These are phyloP conservation scores for Drosophila neonasuta DNA, from an alignment of 2,888 invertebrate genomes.

Conservation along the genomic window DNA sequence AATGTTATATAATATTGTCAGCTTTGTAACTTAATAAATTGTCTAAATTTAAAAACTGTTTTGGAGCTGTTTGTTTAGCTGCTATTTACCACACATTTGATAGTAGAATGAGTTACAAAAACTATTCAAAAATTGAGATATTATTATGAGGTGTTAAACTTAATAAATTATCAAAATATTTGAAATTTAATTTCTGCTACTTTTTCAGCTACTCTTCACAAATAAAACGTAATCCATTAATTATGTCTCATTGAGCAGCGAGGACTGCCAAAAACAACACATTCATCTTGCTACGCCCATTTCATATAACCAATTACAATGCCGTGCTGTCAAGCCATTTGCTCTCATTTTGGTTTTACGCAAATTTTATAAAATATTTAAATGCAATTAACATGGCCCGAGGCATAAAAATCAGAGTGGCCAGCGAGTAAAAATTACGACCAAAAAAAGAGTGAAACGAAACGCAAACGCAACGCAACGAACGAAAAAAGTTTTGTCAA, in stretches of 20 bases:
- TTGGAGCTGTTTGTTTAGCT: too few relatives aligned
- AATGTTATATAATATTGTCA: too few relatives aligned
- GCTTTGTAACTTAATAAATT: too few relatives aligned
- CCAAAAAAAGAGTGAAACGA: too few relatives aligned
- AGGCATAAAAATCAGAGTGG: constrained; percentile 46
- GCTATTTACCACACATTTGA: too few relatives aligned
- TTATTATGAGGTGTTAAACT: too few relatives aligned
- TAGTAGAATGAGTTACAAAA: too few relatives aligned
- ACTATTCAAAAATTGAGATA: too few relatives aligned
- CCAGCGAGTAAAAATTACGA: constrained; percentile 9
- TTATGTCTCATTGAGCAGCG: not conserved
- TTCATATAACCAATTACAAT: constrained; percentile 35
- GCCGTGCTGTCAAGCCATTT: constrained; percentile 7
- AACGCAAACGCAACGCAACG: constrained; percentile 2
- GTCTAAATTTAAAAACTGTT: too few relatives aligned
- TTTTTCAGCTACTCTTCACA: not conserved
- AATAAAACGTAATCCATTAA: not conserved
- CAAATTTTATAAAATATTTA: constrained; percentile 69
- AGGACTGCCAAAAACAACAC: not conserved
- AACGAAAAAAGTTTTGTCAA: constrained; percentile 69
- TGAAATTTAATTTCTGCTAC: too few relatives aligned
- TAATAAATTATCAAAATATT: too few relatives aligned
- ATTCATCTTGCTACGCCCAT: constrained; percentile 2
- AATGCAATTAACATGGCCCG: constrained; percentile 67
- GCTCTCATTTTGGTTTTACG: constrained; percentile 52